Percentiles rank a stretch among this genome's conserved stretches.
phyloP scores from a whole-genome alignment of 2,888 invertebrate genomes.

The Pegoplata infirma region DNA sequence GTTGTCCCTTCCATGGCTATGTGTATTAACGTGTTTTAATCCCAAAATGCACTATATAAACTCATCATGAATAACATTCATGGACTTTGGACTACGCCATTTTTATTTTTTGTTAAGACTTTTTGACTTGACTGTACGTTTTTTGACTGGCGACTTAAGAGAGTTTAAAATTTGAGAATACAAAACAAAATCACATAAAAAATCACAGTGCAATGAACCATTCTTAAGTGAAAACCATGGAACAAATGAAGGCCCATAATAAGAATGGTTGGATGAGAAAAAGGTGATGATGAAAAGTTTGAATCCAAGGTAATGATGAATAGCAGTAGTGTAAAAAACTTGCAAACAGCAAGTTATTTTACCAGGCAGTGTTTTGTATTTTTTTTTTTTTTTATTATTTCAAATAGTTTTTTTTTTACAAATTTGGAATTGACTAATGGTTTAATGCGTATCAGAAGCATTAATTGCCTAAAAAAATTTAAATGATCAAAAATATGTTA shows the following conservation, averaged over 20 bases:
- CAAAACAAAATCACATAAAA: slow-evolving; percentile 61
- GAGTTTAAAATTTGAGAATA: neutral
- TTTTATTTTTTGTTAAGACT: neutral
- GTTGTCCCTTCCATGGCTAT: slow-evolving; percentile 55
- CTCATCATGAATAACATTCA: slow-evolving; percentile 49
- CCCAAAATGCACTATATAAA: slow-evolving; percentile 36
- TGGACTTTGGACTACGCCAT: slow-evolving; percentile 10
- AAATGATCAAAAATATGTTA: too few relatives aligned
- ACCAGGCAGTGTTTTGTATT: slow-evolving; percentile 24
- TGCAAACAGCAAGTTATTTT: neutral
- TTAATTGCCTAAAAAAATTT: too few relatives aligned
- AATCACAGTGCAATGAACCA: slow-evolving; percentile 77
- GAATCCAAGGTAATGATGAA: slow-evolving; percentile 18
- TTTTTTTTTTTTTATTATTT: neutral
- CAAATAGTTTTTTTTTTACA: too few relatives aligned
- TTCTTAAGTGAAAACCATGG: slow-evolving; percentile 61
- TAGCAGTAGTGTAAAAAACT: slow-evolving; percentile 13
- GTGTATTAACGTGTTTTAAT: slow-evolving; percentile 50
- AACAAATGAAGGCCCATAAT: slow-evolving; percentile 35
- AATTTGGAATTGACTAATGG: too few relatives aligned
- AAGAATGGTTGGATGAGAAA: slow-evolving; percentile 32
- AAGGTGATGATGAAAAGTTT: slow-evolving; percentile 20
- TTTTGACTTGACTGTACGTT: neutral
- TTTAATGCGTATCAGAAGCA: too few relatives aligned
- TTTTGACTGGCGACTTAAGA: neutral